Percentiles rank a stretch among this genome's conserved stretches.
Conservation (phyloP, 1,140 invertebrate species). For the Habropoda laboriosa region DNA sequence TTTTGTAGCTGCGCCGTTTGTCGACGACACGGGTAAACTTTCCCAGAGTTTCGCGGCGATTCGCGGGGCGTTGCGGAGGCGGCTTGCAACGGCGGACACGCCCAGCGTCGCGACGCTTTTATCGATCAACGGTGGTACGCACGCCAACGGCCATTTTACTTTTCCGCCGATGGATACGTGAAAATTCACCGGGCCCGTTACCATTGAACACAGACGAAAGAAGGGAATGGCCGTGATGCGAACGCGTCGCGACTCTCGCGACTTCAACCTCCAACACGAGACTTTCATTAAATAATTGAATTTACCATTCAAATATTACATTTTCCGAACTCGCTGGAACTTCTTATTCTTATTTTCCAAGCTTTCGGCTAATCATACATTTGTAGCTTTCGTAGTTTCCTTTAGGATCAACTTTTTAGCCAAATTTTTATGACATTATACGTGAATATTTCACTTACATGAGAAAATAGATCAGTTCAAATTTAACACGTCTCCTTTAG, state of each 20-base stretch:
- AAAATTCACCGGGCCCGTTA: constrained; percentile 26
- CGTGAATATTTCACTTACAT: too few relatives aligned
- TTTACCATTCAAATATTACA: too few relatives aligned
- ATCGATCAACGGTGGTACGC: constrained; percentile 74
- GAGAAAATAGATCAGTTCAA: too few relatives aligned
- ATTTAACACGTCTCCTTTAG: too few relatives aligned
- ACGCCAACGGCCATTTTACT: constrained; percentile 75
- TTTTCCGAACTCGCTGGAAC: too few relatives aligned
- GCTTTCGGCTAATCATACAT: too few relatives aligned
- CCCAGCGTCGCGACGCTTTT: constrained; percentile 78
- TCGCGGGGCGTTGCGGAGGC: constrained; percentile 67
- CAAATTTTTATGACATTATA: too few relatives aligned
- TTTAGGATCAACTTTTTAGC: too few relatives aligned
- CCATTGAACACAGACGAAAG: neutral
- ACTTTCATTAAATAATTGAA: too few relatives aligned
- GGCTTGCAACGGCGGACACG: constrained; percentile 72
- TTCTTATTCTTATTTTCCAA: too few relatives aligned
- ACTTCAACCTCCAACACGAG: neutral
- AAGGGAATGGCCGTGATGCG: constrained; percentile 6
- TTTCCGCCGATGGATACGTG: constrained; percentile 56
- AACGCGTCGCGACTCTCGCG: neutral
- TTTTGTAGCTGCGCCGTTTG: constrained; percentile 45
- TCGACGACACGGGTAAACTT: constrained; percentile 56
- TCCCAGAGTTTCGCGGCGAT: constrained; percentile 60
- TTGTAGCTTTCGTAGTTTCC: too few relatives aligned